Base-by-base conservation (phyloP, 2,113 vertebrate species). In the Forbesichthys agassizii region DNA sequence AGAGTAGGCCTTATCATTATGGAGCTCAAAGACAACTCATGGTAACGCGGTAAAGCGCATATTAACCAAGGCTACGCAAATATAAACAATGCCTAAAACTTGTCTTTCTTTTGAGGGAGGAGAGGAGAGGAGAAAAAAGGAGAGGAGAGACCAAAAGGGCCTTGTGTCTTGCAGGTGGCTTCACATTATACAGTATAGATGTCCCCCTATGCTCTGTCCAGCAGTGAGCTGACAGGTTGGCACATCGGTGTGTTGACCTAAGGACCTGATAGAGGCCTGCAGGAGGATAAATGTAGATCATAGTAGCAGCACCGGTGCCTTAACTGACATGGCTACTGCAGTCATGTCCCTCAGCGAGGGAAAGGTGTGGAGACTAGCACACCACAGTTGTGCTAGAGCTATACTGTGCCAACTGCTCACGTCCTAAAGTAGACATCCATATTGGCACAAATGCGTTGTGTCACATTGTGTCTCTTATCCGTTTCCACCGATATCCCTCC, bases 1-100 rank as follows among this genome's bases (percentile, higher is more conserved):
- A 85, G 82, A 66, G 82, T 75, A 59, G 76, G 81, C 36, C 57
- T 91, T 90, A 91, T 91, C 89, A 86, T 86, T 78, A 85, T 85
- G 88, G 88, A 78, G 78, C 82, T 82, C 68, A 47, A 76, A 85
- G 81, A 67, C 48, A 76, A 78, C 83, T 72, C 13, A 18, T 46
- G 85, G 78, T 79, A 80, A 83, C 71, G 66, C 78, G 71, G 75
- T 89, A 85, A 84, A 87, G 82, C 81, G 65, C 60, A 58, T 72
- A 74, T 75, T 85, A 57, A 77, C 64, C 69, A 74, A 62, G 74
- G 36, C 69, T 71, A 71, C 66, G 79, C 68, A 66, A 78, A 78
- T 68, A 74, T 69, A 60, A 79, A 84, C 48, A 69, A 56, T 64
- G 20, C n/a, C 12, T 54, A 57, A 71, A 42, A 52, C 46, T 2